Percentiles rank a stretch among this genome's conserved stretches.
These are phyloP conservation scores for Chironomus riparius DNA, from an alignment of 2,888 invertebrate genomes.

Conservation along the genomic window DNA sequence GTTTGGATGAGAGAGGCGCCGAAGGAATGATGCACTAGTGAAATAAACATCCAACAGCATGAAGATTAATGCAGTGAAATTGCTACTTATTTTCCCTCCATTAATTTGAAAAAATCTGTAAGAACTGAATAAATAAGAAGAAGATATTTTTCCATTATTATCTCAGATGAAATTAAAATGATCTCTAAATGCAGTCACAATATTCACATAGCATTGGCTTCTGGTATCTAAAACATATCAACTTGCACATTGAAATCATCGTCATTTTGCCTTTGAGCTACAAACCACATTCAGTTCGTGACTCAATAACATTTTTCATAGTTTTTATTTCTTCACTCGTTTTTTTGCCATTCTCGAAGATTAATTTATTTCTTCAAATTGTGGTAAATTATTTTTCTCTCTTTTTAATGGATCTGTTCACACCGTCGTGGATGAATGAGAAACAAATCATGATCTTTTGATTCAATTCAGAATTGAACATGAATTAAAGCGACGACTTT, in stretches of 20 bases:
- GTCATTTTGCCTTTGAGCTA: neutral
- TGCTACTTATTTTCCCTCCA: neutral
- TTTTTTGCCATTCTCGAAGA: neutral
- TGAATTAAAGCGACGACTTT: no score
- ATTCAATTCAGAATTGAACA: no score
- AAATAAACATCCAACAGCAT: neutral
- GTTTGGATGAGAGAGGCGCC: neutral
- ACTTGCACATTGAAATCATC: neutral
- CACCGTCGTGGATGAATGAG: no score
- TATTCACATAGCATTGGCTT: neutral
- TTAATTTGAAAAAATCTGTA: neutral
- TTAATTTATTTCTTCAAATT: neutral
- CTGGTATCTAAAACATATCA: neutral
- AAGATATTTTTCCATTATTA: neutral
- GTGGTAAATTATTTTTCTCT: neutral
- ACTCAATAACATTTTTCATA: constrained; percentile 2
- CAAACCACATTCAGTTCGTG: neutral
- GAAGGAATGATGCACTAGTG: neutral
- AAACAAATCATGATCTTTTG: no score
- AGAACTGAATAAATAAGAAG: neutral
- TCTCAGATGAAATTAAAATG: neutral
- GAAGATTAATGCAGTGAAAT: constrained; percentile 5
- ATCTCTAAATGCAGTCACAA: constrained; percentile 5
- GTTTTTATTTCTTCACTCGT: neutral
- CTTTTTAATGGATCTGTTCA: neutral